Conservation (phyloP, 2,113 vertebrate species). For the Lynx canadensis region DNA sequence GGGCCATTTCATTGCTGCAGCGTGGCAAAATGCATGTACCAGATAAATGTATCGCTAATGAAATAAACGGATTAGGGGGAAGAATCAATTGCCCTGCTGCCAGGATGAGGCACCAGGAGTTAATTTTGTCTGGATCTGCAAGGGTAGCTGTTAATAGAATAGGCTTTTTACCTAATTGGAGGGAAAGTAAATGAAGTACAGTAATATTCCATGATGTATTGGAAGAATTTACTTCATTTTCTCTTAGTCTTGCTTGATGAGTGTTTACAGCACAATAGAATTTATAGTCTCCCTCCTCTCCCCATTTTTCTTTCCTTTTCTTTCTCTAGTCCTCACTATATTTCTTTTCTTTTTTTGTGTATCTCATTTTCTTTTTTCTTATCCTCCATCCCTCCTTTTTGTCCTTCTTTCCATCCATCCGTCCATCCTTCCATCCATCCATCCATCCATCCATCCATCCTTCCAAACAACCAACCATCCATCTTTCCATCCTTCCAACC, state of each 20-base stretch:
- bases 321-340: neutral
- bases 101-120: constrained; percentile 92
- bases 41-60: constrained; percentile 95
- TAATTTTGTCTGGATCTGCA: constrained; percentile 94
- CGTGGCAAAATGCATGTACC: constrained; percentile 84
- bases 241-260: constrained; percentile 69
- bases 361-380: neutral
- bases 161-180: constrained; percentile 92
- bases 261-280: constrained; percentile 75
- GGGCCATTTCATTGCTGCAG: constrained; percentile 89
- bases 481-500: neutral
- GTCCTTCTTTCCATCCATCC: neutral
- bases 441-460: too few relatives aligned
- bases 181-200: constrained; percentile 91
- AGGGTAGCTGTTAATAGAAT: constrained; percentile 90
- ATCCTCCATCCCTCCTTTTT: neutral
- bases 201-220: constrained; percentile 86
- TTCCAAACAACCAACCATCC: too few relatives aligned
- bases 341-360: neutral
- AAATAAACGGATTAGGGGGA: constrained; percentile 95
- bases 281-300: neutral
- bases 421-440: neutral
- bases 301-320: neutral
- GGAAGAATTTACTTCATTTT: constrained; percentile 81
- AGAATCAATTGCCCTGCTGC: constrained; percentile 95